phyloP scores from a whole-genome alignment of 2,113 vertebrate species.

The sheep (Ovis aries) region DNA sequence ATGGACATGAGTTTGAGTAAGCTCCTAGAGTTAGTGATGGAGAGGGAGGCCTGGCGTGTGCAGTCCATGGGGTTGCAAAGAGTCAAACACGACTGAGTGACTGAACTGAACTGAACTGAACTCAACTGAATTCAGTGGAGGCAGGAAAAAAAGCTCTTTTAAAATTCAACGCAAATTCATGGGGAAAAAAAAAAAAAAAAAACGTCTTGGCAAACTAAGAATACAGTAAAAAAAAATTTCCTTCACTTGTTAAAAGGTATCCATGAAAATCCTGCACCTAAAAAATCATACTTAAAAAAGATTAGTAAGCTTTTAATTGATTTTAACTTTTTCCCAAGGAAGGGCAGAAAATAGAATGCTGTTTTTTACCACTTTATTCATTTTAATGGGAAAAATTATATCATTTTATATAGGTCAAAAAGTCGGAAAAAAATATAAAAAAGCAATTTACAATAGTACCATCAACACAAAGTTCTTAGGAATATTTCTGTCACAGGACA shows the following conservation, averaged over 20 bases:
- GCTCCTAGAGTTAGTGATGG: neutral
- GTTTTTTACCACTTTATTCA: neutral
- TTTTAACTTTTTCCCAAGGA: neutral
- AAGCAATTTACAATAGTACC: neutral
- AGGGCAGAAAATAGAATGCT: neutral
- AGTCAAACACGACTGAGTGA: fast-evolving
- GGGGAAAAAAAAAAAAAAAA: neutral
- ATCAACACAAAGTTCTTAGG: neutral
- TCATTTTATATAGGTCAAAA: neutral
- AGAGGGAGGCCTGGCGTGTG: neutral
- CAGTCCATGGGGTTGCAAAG: neutral
- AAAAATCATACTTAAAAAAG: neutral
- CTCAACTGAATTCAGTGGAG: neutral
- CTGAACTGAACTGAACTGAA: neutral
- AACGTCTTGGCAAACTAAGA: neutral
- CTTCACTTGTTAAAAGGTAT: neutral
- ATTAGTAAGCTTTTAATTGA: neutral
- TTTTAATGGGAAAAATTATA: neutral
- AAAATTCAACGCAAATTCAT: neutral
- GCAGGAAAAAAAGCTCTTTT: neutral
- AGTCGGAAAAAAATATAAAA: neutral
- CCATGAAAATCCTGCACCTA: neutral
- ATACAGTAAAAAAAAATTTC: neutral
- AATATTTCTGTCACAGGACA: neutral
- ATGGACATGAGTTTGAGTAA: neutral